phyloP scores from a whole-genome alignment of 2,113 vertebrate species.

The Hiodon tergisus region DNA sequence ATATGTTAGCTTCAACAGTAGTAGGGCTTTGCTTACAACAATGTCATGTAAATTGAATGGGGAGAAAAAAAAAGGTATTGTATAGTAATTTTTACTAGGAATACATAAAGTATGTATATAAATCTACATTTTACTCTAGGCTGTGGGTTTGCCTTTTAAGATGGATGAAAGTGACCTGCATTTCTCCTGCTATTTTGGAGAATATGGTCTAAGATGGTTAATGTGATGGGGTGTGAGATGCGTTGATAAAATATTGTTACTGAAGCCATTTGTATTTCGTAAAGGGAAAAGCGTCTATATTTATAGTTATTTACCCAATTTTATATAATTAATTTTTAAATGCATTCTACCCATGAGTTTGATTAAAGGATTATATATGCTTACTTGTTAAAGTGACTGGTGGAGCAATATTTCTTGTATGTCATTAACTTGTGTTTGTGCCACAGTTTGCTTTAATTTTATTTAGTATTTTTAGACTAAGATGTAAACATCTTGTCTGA shows the following conservation, averaged over 20 bases:
- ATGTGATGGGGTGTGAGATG: background rate
- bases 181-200: slow-evolving; percentile 23
- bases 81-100: background rate
- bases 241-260: background rate
- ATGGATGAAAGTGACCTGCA: background rate
- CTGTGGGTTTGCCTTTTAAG: background rate
- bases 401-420: background rate
- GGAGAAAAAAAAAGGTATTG: background rate
- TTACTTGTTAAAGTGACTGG: slow-evolving; percentile 8
- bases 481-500: background rate
- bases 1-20: background rate
- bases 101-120: background rate
- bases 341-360: slow-evolving; percentile 14
- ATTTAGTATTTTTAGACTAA: too few species aligned
- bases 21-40: slow-evolving; percentile 1
- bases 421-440: background rate
- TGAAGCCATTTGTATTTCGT: slow-evolving; percentile 23
- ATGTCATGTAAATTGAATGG: background rate
- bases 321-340: slow-evolving; percentile 28
- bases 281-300: slow-evolving; percentile 24
- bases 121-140: slow-evolving; percentile 5
- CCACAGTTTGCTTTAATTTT: too few species aligned
- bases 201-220: background rate
- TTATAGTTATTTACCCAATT: slow-evolving; percentile 28
- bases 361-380: slow-evolving; percentile 22